A percentile compares a stretch with the other conserved stretches of the same genome.
These are phyloP conservation scores for Turnix velox DNA, from an alignment of 2,113 vertebrate genomes.

Conservation along the genomic window DNA sequence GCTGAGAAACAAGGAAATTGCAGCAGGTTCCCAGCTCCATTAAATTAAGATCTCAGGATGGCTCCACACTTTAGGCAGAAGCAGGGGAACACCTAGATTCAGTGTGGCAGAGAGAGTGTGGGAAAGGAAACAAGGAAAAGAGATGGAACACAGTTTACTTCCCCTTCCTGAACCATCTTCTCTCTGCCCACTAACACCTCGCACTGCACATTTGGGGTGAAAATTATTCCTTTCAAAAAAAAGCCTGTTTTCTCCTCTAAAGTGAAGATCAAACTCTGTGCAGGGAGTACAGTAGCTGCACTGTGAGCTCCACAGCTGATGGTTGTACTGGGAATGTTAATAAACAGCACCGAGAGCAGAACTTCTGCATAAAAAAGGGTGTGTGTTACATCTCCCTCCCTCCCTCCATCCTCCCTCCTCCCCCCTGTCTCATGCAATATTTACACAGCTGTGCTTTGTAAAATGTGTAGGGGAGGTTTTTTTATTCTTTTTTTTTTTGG, in stretches of 20 bases:
- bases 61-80: not conserved
- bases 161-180: not conserved
- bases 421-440: conserved; percentile 50
- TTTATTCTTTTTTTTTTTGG: conserved; percentile 54
- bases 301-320: conserved; percentile 6
- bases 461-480: conserved; percentile 47
- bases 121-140: not conserved
- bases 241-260: not conserved
- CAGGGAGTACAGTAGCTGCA: conserved; percentile 36
- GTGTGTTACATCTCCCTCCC: conserved; percentile 31
- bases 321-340: conserved; percentile 58
- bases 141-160: not conserved
- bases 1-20: not conserved
- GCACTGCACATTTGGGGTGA: not conserved
- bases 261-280: conserved; percentile 5
- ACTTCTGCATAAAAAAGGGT: conserved; percentile 50
- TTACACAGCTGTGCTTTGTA: conserved; percentile 66
- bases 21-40: not conserved
- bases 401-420: conserved; percentile 32
- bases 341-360: conserved; percentile 53
- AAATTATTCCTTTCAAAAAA: not conserved
- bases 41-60: not conserved
- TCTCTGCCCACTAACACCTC: not conserved
- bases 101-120: not conserved
- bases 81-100: not conserved